phyloP scores from a whole-genome alignment of 2,113 vertebrate species.

The Hydrolagus affinis region DNA sequence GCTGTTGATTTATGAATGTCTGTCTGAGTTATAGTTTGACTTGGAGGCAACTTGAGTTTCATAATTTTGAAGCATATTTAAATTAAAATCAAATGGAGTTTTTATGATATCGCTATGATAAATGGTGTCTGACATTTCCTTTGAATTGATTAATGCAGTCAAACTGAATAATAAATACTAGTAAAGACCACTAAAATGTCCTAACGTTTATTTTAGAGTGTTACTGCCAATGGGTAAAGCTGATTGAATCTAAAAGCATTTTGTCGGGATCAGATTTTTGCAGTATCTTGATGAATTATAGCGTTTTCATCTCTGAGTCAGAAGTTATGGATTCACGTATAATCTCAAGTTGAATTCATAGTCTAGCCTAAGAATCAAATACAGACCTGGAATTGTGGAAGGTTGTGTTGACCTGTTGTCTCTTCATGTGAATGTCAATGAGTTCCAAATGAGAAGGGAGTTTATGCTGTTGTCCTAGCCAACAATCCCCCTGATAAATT shows the following conservation, averaged over 20 bases:
- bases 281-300: too few relatives aligned
- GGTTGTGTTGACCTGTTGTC: too few relatives aligned
- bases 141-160: not conserved
- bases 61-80: not conserved
- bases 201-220: not conserved
- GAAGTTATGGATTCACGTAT: too few relatives aligned
- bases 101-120: not conserved
- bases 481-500: too few relatives aligned
- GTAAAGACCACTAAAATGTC: not conserved
- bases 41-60: not conserved
- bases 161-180: not conserved
- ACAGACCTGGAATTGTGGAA: too few relatives aligned
- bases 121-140: not conserved
- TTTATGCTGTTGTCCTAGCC: too few relatives aligned
- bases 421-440: too few relatives aligned
- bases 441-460: too few relatives aligned
- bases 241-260: not conserved
- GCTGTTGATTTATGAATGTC: not conserved
- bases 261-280: too few relatives aligned
- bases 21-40: not conserved
- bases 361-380: too few relatives aligned
- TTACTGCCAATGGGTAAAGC: not conserved
- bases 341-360: too few relatives aligned
- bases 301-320: too few relatives aligned
- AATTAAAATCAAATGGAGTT: not conserved